phyloP scores from a whole-genome alignment of 2,888 invertebrate species.

The Sclerodermus sp. region DNA sequence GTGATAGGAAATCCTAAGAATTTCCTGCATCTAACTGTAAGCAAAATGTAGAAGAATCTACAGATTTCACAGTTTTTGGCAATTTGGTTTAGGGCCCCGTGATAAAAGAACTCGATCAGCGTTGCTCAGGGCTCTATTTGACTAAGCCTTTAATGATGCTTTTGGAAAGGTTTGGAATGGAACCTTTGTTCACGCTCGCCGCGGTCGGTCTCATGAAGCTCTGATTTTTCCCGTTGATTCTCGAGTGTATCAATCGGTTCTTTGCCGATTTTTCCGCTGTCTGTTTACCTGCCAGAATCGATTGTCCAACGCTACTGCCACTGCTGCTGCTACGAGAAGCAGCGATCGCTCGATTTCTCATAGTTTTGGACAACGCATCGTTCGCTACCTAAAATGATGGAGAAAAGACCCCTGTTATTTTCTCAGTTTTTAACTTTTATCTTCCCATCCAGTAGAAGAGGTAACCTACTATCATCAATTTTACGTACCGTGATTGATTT shows the following conservation, averaged over 20 bases:
- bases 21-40: no score
- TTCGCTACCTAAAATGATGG: no score
- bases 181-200: constrained; percentile 76
- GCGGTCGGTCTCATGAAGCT: constrained; percentile 87
- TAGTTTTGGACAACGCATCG: constrained; percentile 14
- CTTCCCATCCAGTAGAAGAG: no score
- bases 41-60: no score
- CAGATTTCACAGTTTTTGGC: no score
- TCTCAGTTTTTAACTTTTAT: no score
- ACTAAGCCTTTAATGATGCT: constrained; percentile 50
- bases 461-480: no score
- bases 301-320: constrained; percentile 57
- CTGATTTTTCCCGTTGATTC: constrained; percentile 37
- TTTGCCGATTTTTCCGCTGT: constrained; percentile 22
- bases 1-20: no score
- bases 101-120: no score
- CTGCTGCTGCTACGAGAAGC: constrained; percentile 57
- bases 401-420: no score
- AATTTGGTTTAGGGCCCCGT: no score
- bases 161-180: constrained; percentile 50
- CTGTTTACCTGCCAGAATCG: constrained; percentile 24
- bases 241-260: constrained; percentile 45
- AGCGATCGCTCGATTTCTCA: constrained; percentile 23
- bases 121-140: constrained; percentile 21
- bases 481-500: constrained; percentile 29